These are phyloP conservation scores for Excalfactoria chinensis DNA, from an alignment of 2,113 vertebrate genomes.

Conservation along the genomic window DNA sequence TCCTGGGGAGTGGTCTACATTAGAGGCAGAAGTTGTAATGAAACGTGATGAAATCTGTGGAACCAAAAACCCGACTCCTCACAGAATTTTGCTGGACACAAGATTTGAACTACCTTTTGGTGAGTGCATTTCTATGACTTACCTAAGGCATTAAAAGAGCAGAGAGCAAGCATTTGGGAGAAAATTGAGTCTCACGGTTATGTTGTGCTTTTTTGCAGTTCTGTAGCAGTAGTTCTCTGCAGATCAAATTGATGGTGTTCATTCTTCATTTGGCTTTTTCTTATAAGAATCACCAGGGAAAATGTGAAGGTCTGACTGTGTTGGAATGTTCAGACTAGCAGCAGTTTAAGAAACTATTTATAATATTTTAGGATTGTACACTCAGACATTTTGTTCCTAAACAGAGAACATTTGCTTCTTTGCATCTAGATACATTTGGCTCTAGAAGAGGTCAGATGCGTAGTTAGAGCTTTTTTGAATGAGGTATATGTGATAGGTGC, in stretches of 20 bases:
- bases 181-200: neutral
- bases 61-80: slow-evolving; percentile 93
- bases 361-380: neutral
- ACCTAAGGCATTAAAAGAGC: rapidly evolving
- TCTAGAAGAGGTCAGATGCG: neutral
- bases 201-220: neutral
- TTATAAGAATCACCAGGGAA: neutral
- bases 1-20: slow-evolving; percentile 90
- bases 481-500: neutral
- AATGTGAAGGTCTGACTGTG: neutral
- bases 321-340: neutral
- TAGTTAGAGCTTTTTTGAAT: neutral
- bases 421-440: neutral
- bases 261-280: neutral
- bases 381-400: neutral
- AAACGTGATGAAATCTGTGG: slow-evolving; percentile 96
- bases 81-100: slow-evolving; percentile 92
- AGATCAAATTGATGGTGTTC: neutral
- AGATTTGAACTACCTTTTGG: slow-evolving; percentile 97
- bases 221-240: neutral
- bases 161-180: neutral
- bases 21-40: slow-evolving; percentile 95
- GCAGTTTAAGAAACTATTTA: neutral
- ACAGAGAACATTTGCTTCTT: neutral
- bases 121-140: slow-evolving; percentile 75